Percentiles rank a stretch among this genome's conserved stretches.
Evolutionary conservation across 1,140 invertebrate species (phyloP).

Genomic region (Penaeus indicus): DNA sequence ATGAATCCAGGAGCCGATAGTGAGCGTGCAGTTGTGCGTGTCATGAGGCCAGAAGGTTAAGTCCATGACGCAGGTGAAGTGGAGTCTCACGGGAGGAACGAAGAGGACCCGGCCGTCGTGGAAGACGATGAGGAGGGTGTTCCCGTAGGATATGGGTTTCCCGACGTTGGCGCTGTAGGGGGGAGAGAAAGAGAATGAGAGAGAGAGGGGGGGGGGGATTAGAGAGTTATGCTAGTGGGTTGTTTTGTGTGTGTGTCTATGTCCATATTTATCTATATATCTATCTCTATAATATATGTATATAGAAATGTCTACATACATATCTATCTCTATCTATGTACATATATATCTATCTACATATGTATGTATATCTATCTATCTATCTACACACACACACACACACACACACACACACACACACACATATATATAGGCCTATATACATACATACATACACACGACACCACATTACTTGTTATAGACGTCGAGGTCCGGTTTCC

Average conservation of each 20-base stretch:
- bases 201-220: not conserved
- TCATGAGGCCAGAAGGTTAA: slow-evolving; percentile 61
- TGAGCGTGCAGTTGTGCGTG: slow-evolving; percentile 52
- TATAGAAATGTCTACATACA: not conserved
- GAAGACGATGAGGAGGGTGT: slow-evolving; percentile 53
- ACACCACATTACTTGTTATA: slow-evolving; percentile 41
- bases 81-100: slow-evolving; percentile 59
- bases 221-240: too few relatives aligned
- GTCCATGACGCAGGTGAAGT: slow-evolving; percentile 63
- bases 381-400: not conserved
- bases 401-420: not conserved
- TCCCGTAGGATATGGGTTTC: not conserved
- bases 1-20: slow-evolving; percentile 62
- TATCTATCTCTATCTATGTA: not conserved
- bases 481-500: slow-evolving; percentile 48
- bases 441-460: not conserved
- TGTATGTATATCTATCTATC: not conserved
- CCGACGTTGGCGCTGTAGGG: not conserved
- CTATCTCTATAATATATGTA: too few relatives aligned
- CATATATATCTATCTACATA: not conserved
- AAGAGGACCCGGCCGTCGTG: slow-evolving; percentile 52
- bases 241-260: too few relatives aligned
- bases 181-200: not conserved
- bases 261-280: too few relatives aligned
- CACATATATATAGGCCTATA: not conserved